These are phyloP conservation scores for Sceloporus undulatus DNA, from an alignment of 2,113 vertebrate genomes.

Conservation along the genomic window DNA sequence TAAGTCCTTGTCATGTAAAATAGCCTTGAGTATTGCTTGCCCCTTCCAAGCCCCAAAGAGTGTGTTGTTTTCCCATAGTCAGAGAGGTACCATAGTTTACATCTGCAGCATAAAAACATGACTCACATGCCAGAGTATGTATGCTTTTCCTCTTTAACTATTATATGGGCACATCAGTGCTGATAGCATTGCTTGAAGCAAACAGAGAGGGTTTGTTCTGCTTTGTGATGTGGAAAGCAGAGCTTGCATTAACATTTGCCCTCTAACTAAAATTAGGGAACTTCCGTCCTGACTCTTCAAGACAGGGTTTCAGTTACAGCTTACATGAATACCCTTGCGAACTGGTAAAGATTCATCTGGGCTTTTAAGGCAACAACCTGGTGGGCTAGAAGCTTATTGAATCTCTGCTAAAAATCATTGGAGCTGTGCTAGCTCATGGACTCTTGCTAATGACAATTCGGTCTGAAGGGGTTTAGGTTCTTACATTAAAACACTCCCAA, in stretches of 20 bases:
- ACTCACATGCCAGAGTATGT: background rate
- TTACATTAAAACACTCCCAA: background rate
- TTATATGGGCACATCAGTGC: background rate
- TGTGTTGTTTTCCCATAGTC: background rate
- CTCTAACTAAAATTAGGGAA: background rate
- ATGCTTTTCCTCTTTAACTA: background rate
- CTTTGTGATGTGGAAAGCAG: conserved; percentile 1
- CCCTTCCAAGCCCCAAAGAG: background rate
- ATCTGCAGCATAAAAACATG: background rate
- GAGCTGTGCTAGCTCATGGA: background rate
- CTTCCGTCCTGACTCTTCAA: background rate
- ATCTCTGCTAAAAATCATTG: background rate
- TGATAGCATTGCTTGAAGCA: background rate
- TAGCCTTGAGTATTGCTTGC: background rate
- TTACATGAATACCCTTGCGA: background rate
- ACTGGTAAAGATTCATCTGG: background rate
- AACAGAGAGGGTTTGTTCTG: background rate
- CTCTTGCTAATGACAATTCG: conserved; percentile 11
- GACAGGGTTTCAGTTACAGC: background rate
- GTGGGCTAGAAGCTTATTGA: background rate
- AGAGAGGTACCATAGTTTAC: background rate
- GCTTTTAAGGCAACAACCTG: background rate
- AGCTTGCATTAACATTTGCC: conserved; percentile 1
- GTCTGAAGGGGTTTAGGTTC: background rate
- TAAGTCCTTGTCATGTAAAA: background rate